These are phyloP conservation scores for Onychostoma macrolepis DNA, from an alignment of 2,113 vertebrate genomes.

Conservation along the genomic window DNA sequence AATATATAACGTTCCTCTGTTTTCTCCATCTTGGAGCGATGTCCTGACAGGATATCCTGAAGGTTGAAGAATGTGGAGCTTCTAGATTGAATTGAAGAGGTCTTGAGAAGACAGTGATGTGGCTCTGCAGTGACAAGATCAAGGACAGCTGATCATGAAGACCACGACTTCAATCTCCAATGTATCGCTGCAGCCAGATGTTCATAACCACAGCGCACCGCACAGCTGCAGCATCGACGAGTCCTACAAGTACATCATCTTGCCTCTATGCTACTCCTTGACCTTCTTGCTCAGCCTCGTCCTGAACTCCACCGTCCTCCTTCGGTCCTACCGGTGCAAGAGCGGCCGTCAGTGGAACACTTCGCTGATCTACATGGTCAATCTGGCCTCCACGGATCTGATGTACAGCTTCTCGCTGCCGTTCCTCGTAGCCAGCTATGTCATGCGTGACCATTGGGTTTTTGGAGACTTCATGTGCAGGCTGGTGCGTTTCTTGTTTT, in stretches of 20 bases:
- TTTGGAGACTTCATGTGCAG: conserved; percentile 87
- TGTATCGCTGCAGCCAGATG: conserved; percentile 22
- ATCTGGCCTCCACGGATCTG: conserved; percentile 82
- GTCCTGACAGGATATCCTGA: background rate
- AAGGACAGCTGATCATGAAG: conserved; percentile 43
- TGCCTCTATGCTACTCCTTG: conserved; percentile 81
- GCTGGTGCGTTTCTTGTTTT: conserved; percentile 83
- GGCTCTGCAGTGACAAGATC: conserved; percentile 5
- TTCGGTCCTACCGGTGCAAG: conserved; percentile 72
- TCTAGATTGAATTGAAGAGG: conserved; percentile 1
- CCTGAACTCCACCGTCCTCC: conserved; percentile 79
- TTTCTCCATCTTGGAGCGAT: conserved; percentile 19
- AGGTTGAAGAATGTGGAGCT: background rate
- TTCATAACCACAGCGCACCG: background rate
- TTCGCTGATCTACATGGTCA: conserved; percentile 85
- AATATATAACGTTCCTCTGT: background rate
- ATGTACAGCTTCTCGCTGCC: conserved; percentile 84
- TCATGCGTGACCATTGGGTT: conserved; percentile 77
- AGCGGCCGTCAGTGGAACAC: conserved; percentile 76
- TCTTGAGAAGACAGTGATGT: conserved; percentile 30
- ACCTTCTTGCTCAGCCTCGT: conserved; percentile 80
- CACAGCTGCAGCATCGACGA: conserved; percentile 78
- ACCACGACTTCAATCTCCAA: conserved; percentile 47
- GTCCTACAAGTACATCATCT: conserved; percentile 82
- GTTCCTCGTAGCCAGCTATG: conserved; percentile 82